Percentiles rank a stretch among this genome's conserved stretches.
Evolutionary conservation across 2,797 vertebrate genomes (phyloP).

Genomic region (Pteronotus mesoamericanus): DNA sequence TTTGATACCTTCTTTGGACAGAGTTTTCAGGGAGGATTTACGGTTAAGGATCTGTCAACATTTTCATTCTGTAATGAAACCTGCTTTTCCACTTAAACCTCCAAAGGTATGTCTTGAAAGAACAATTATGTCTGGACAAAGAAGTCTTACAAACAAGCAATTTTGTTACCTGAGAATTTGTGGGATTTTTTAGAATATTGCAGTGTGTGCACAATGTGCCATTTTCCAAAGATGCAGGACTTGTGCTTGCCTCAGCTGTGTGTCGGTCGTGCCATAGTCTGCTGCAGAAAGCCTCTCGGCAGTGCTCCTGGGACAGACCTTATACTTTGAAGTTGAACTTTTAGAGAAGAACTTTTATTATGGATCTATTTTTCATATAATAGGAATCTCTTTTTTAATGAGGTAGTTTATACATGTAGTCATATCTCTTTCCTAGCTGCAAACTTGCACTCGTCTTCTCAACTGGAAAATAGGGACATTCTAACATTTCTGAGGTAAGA

Average conservation of each 20-base stretch:
- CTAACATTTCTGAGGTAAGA: not conserved
- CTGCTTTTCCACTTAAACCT: not conserved
- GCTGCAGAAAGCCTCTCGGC: not conserved
- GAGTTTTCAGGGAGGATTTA: conserved; percentile 7
- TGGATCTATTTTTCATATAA: not conserved
- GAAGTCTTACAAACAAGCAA: not conserved
- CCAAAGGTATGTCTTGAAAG: not conserved
- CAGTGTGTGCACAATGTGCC: not conserved
- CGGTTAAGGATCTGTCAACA: not conserved
- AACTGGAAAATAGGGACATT: not conserved
- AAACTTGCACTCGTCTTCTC: not conserved
- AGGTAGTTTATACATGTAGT: not conserved
- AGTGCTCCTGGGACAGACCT: not conserved
- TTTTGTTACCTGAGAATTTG: not conserved
- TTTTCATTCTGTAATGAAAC: conserved; percentile 33
- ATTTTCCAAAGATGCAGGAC: not conserved
- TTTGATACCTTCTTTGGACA: not conserved
- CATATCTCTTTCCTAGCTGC: not conserved
- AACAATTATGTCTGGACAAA: conserved; percentile 4
- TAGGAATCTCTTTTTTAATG: not conserved
- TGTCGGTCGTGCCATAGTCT: not conserved
- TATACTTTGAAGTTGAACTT: not conserved
- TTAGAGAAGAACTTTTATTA: not conserved
- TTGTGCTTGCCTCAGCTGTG: not conserved
- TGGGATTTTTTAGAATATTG: not conserved